Base-by-base conservation (phyloP, 1,140 invertebrate species). In the Diabrotica virgifera region DNA sequence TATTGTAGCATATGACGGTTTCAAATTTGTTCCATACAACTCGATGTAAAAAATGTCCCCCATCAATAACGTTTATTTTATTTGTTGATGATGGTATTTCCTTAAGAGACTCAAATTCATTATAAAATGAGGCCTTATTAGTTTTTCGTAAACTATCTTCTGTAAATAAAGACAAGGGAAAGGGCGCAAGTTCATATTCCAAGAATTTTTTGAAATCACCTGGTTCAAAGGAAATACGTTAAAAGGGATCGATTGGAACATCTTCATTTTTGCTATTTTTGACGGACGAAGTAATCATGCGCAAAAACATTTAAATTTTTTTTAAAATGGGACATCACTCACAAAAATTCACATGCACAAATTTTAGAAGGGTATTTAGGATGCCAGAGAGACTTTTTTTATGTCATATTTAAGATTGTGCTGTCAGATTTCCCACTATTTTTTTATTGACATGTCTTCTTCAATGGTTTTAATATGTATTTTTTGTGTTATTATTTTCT, bases 71-170 rank as follows among this genome's bases (percentile, higher is more conserved):
- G 57, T 70, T n/a, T n/a, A n/a, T n/a, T n/a, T n/a, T n/a, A n/a
- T n/a, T n/a, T n/a, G n/a, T n/a, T 61, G 5, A 50, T 50, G 14
- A 37, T 46, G 37, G 63, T 51, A 14, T 24, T 6, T 56, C 1
- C 2, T 11, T 60, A 40, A 70, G 52, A 35, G 58, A 55, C 69
- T 74, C 13, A 66, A 79, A 77, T 53, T 55, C 63, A 64, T 74
- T 62, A 59, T 72, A 77, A 52, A 78, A 59, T 7, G 73, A 60
- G 10, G 77, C 77, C 68, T 80, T 80, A 54, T 50, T 37, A 53
- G 66, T 71, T 76, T 79, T 79, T 66, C 79, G 57, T 78, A 81
- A 77, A 57, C 73, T 70, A 64, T 64, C 36, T 65, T 75, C 70
- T 65, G 75, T 69, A 56, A 79, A 78, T 7, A 79, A 56, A 35